A percentile compares a stretch with the other conserved stretches of the same genome.
Conservation (phyloP, 2,888 invertebrate genomes). For the Nasonovia ribisnigri region DNA sequence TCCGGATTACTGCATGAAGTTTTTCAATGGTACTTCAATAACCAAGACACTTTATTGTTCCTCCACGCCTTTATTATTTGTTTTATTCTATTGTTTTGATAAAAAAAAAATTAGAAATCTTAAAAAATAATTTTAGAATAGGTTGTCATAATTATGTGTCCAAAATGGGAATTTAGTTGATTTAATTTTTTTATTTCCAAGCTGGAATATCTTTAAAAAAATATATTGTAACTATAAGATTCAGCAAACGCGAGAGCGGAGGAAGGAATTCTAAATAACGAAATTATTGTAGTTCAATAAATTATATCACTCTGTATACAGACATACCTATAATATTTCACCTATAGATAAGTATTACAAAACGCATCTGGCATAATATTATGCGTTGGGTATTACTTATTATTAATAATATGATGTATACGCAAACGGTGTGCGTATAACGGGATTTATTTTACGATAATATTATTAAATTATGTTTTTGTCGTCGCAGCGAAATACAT, state of each 20-base stretch:
- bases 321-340: not conserved
- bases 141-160: not conserved
- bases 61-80: not conserved
- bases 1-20: not conserved
- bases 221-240: not conserved
- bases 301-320: not conserved
- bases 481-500: not conserved
- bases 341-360: not conserved
- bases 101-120: not conserved
- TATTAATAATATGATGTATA: not conserved
- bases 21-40: not conserved
- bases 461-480: not conserved
- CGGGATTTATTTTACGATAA: conserved; percentile 5
- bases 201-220: not conserved
- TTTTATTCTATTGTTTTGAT: not conserved
- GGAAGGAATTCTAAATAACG: not conserved
- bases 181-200: no score
- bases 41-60: not conserved
- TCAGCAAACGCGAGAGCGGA: not conserved
- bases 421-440: not conserved
- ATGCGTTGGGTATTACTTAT: not conserved
- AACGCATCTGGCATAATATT: not conserved
- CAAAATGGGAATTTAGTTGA: not conserved
- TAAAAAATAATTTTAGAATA: not conserved
- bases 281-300: not conserved